These are phyloP conservation scores for Eremobia ochroleuca DNA, from an alignment of 2,888 invertebrate genomes.

Conservation along the genomic window DNA sequence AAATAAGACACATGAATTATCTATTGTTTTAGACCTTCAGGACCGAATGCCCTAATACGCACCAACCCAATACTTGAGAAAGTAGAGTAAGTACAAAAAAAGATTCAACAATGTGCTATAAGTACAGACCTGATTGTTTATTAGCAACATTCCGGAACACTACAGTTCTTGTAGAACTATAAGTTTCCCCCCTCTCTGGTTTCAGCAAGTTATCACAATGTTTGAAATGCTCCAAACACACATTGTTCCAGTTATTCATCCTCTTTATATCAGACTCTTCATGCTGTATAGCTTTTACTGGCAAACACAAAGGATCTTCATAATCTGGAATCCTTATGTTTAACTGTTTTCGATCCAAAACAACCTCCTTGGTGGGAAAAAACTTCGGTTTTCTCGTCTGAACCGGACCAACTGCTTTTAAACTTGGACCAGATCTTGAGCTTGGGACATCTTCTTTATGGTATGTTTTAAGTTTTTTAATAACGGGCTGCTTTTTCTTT, in stretches of 20 bases:
- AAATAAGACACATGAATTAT: neutral
- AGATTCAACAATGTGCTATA: neutral
- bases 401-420: neutral
- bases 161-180: constrained; percentile 78
- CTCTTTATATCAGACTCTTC: constrained; percentile 75
- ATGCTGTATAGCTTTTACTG: constrained; percentile 78
- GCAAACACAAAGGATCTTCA: constrained; percentile 85
- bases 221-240: constrained; percentile 83
- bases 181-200: constrained; percentile 75
- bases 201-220: constrained; percentile 75
- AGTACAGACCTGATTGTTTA: constrained; percentile 76
- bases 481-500: constrained; percentile 54
- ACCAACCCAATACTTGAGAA: too few relatives aligned
- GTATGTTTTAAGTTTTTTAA: constrained; percentile 55
- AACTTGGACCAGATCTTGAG: constrained; percentile 32
- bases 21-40: neutral
- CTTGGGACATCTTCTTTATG: constrained; percentile 57
- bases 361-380: constrained; percentile 50
- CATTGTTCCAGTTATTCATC: constrained; percentile 83
- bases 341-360: constrained; percentile 70
- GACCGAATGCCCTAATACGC: neutral
- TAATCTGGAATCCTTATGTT: constrained; percentile 84
- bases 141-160: constrained; percentile 81
- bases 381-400: constrained; percentile 35
- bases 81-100: neutral